Percentiles rank a stretch among this genome's conserved stretches.
These are phyloP conservation scores for Collichthys lucidus DNA, from an alignment of 2,113 vertebrate genomes.

Conservation along the genomic window DNA sequence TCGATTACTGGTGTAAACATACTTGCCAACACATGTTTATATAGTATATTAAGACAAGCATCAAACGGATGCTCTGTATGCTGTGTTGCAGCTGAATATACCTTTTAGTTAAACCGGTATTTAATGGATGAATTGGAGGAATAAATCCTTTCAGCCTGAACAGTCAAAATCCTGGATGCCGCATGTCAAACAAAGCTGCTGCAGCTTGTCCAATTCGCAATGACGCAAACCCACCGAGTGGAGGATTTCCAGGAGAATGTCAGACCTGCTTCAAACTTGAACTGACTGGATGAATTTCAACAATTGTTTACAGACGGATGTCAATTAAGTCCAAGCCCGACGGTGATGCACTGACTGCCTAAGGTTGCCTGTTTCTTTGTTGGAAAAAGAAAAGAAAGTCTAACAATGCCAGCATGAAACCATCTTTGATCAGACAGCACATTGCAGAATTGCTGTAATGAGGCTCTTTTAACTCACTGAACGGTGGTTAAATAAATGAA, in stretches of 20 bases:
- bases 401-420: slow-evolving; percentile 10
- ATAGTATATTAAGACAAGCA: neutral
- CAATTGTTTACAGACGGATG: slow-evolving; percentile 23
- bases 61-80: neutral
- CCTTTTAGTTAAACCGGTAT: slow-evolving; percentile 4
- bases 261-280: slow-evolving; percentile 35
- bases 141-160: slow-evolving; percentile 42
- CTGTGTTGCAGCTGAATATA: neutral
- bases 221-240: slow-evolving; percentile 44
- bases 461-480: slow-evolving; percentile 46
- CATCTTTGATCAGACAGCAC: slow-evolving; percentile 19
- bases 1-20: neutral
- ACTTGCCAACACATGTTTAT: neutral
- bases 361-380: slow-evolving; percentile 6
- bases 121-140: slow-evolving; percentile 36
- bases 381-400: slow-evolving; percentile 1
- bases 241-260: slow-evolving; percentile 54
- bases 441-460: slow-evolving; percentile 29
- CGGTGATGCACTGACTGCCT: slow-evolving; percentile 4
- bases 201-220: slow-evolving; percentile 46
- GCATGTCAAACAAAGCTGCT: slow-evolving; percentile 45
- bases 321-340: slow-evolving; percentile 12
- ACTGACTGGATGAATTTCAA: slow-evolving; percentile 47
- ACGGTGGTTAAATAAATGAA: slow-evolving; percentile 48
- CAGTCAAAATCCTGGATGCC: slow-evolving; percentile 37